Base-by-base conservation (phyloP, 2,113 vertebrate species). In the Apus apus region DNA sequence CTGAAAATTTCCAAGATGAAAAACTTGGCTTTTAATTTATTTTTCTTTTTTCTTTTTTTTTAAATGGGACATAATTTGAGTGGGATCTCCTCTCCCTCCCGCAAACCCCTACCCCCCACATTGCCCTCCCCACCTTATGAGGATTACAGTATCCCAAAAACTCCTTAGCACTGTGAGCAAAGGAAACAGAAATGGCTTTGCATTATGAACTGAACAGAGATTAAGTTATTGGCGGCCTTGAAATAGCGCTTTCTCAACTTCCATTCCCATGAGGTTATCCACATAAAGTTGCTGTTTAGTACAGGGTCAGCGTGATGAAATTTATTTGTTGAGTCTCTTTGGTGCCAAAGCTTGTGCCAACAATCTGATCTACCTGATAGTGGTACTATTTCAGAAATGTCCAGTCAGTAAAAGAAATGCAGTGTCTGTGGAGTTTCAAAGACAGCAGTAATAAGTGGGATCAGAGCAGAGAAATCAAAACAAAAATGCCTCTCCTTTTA, bases 281-380 rank as follows among this genome's bases (percentile, higher is more conserved):
- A 96, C 97, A 97, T 96, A 97, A 97, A 98, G 93, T 97, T 95
- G 91, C 96, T 97, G 94, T 98, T 98, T 97, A 97, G 97, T 88
- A 94, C 97, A 98, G 97, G 98, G 96, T 98, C 97, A 98, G 53
- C 46, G 61, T 98, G 98, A 98, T 98, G 98, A 98, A 97, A 98
- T 97, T 94, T 98, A 96, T 98, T 98, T 99, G 98, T 98, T 98
- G 98, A 98, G 98, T 98, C 97, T 98, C 93, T 98, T 96, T 12
- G 58, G 98, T 98, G 97, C 97, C 98, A 97, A 96, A 97, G 90
- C 95, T 97, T 95, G 96, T 97, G 98, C 97, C 97, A 98, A 96
- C 96, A 97, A 97, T 98, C 95, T 96, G 97, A 98, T 98, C 95
- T 96, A 97, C 97, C 97, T 98, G 98, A 98, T 98, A 98, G 91